phyloP scores from a whole-genome alignment of 92 coral and sea anemone genomes.

The Porites divaricata region DNA sequence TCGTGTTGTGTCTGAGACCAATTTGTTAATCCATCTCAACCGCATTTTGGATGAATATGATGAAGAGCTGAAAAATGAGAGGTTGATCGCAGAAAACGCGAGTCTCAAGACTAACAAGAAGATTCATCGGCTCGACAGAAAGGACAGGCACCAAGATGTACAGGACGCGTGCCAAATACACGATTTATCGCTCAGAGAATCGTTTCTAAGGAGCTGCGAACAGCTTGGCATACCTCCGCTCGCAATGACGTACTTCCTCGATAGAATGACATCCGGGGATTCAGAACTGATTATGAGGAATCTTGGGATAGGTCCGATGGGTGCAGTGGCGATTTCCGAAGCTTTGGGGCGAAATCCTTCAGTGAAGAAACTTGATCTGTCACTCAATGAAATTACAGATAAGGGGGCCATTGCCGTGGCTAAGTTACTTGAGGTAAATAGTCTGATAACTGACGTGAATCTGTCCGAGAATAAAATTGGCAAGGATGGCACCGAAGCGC shows the following conservation, averaged over 20 bases:
- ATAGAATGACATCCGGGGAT: conserved; percentile 75
- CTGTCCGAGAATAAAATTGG: conserved; percentile 82
- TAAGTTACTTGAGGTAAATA: conserved; percentile 68
- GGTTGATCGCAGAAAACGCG: conserved; percentile 37
- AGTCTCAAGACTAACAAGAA: conserved; percentile 35
- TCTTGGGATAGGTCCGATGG: conserved; percentile 90
- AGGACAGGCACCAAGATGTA: conserved; percentile 83
- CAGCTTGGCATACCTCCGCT: conserved; percentile 78
- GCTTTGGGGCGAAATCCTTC: conserved; percentile 80
- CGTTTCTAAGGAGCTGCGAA: conserved; percentile 70
- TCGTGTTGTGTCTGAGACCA: conserved; percentile 87
- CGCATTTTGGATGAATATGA: conserved; percentile 79
- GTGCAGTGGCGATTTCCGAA: conserved; percentile 79
- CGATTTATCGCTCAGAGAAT: conserved; percentile 66
- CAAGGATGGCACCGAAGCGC: conserved; percentile 74
- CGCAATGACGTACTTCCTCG: conserved; percentile 86
- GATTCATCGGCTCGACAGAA: conserved; percentile 86
- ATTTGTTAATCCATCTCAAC: conserved; percentile 78
- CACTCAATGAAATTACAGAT: conserved; percentile 82
- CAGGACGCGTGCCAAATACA: conserved; percentile 90
- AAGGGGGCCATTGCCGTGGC: conserved; percentile 83
- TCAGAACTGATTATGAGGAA: conserved; percentile 81
- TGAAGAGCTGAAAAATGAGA: conserved; percentile 41
- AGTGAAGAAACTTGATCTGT: conserved; percentile 80
- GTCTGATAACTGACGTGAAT: conserved; percentile 62